Evolutionary conservation across 1,140 invertebrate genomes (phyloP), one percentile per base, ranked within the genome.

Genomic region (Temnothorax curvispinosus): DNA sequence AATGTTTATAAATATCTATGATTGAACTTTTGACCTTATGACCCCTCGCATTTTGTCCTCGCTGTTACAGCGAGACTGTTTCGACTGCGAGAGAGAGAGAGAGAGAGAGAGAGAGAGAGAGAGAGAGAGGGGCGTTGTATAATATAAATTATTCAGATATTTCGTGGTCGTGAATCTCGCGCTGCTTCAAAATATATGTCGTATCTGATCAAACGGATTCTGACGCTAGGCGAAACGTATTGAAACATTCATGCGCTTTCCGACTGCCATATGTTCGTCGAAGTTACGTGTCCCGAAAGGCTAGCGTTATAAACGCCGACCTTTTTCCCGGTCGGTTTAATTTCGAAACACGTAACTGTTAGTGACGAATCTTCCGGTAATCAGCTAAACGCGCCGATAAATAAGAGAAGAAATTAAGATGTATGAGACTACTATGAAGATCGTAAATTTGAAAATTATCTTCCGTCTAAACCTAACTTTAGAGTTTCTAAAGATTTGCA

Each of bases 1-100:
- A 15, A 18, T 32, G 13, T 67, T 64, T 89, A 85, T 77, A 81
- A 80, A 84, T 27, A 21, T 21, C 21, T 21, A 27, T 56, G 62
- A 64, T n/a, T 92, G 91, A 93, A 91, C 92, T 92, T 89, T 92
- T 93, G 92, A 93, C 92, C 92, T 92, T 93, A 82, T 92, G 92
- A 93, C 92, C 88, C 56, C 74, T 88, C 64, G 11, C 15, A 15
- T 71, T 85, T 77, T 35, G 13, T 35, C 15, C 15, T 35, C 11
- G 6, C 21, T 71, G 21, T n/a, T 41, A 1, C 47, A 52, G 9
- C 9, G 8, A 38, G 41, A 47, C 41, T 47, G 44, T 56, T 69
- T 81, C 56, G 9, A 11, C 18, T 74, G n/a, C 47, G 32, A 77
- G 85, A 85, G 78, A 74, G 56, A 72, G 27, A 27, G 27, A 27